Percentiles rank a stretch among this genome's conserved stretches.
Conservation (phyloP, 1,140 invertebrate species). For the Lycorma delicatula region DNA sequence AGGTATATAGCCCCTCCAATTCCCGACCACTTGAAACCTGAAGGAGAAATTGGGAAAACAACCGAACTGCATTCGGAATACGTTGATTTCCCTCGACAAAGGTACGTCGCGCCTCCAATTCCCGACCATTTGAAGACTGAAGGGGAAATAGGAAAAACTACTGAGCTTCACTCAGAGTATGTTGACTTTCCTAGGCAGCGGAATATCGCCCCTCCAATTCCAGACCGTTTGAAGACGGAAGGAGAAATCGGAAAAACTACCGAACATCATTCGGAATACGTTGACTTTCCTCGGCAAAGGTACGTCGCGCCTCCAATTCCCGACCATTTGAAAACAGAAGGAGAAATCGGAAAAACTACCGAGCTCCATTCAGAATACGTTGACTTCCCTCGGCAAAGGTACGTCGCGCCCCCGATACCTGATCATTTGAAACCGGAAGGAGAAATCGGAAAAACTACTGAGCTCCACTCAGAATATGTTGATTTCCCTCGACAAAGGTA, state of each 20-base stretch:
- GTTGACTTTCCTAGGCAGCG: constrained; percentile 22
- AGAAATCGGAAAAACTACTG: constrained; percentile 14
- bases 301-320: constrained; percentile 14
- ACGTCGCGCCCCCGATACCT: constrained; percentile 3
- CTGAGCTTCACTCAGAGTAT: constrained; percentile 17
- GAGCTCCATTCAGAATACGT: constrained; percentile 18
- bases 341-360: constrained; percentile 15
- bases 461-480: constrained; percentile 13
- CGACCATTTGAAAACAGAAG: constrained; percentile 23
- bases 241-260: constrained; percentile 17
- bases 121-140: constrained; percentile 18
- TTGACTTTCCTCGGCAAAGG: constrained; percentile 17
- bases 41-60: constrained; percentile 19
- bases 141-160: constrained; percentile 10
- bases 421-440: constrained; percentile 23
- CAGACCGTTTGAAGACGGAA: constrained; percentile 20
- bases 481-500: too few relatives aligned
- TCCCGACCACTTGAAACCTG: constrained; percentile 19
- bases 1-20: constrained; percentile 13
- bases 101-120: constrained; percentile 7
- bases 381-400: constrained; percentile 15
- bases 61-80: constrained; percentile 21
- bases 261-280: constrained; percentile 14
- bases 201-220: constrained; percentile 12
- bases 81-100: constrained; percentile 12